Conservation (phyloP, 2,888 invertebrate species). For the Plagodis dolabraria region DNA sequence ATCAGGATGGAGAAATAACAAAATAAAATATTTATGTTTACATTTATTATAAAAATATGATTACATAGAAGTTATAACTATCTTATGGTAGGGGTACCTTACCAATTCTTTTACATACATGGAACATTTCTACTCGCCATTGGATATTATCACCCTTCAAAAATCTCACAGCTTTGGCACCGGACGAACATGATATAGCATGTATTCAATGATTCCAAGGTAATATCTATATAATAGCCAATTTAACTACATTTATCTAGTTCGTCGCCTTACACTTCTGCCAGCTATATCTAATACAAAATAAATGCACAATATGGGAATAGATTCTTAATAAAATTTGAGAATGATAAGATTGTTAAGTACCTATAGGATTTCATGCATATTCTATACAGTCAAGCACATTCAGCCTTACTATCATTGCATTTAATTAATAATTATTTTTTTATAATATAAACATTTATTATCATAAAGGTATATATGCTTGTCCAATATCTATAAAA, state of each 20-base stretch:
- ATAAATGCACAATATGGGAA: slow-evolving; percentile 63
- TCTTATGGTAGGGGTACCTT: slow-evolving; percentile 35
- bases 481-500: slow-evolving; percentile 29
- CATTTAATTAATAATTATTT: slow-evolving; percentile 4
- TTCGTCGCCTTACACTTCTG: slow-evolving; percentile 11
- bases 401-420: slow-evolving; percentile 50
- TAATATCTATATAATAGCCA: slow-evolving; percentile 37
- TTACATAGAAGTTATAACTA: slow-evolving; percentile 52
- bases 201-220: slow-evolving; percentile 5
- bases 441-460: slow-evolving; percentile 30
- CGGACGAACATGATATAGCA: slow-evolving; percentile 58
- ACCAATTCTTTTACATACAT: slow-evolving; percentile 28
- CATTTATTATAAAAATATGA: slow-evolving; percentile 62
- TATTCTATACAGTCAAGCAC: slow-evolving; percentile 41
- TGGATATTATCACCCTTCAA: slow-evolving; percentile 16
- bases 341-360: slow-evolving; percentile 49
- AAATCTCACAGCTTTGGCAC: slow-evolving; percentile 70
- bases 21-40: slow-evolving; percentile 10
- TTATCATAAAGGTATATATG: slow-evolving; percentile 13
- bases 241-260: slow-evolving; percentile 33
- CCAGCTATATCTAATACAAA: slow-evolving; percentile 42
- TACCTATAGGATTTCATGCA: slow-evolving; percentile 48
- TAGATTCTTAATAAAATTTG: slow-evolving; percentile 40
- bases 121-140: slow-evolving; percentile 21
- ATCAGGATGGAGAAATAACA: slow-evolving; percentile 1